These are phyloP conservation scores for Eilema sororculum DNA, from an alignment of 2,888 invertebrate species.

Conservation along the genomic window DNA sequence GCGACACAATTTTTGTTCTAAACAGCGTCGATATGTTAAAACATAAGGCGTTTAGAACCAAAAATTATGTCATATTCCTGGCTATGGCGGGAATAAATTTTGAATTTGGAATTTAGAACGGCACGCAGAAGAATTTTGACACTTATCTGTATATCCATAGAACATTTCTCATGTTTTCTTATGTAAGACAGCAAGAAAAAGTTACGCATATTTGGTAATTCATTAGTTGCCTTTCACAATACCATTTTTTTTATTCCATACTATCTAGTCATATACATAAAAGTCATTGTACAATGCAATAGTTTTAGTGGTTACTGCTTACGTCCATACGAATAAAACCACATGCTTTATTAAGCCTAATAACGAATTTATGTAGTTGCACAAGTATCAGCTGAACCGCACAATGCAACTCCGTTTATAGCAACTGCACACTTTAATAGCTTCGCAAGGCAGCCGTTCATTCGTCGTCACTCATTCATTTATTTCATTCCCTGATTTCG, in stretches of 20 bases:
- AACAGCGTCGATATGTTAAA: not conserved
- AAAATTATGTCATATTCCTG: too few species aligned
- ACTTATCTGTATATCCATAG: too few species aligned
- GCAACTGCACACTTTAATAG: constrained; percentile 32
- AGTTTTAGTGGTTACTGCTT: constrained; percentile 1
- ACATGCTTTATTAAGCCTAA: constrained; percentile 1
- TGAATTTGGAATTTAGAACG: too few species aligned
- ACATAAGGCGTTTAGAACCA: too few species aligned
- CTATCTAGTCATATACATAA: not conserved
- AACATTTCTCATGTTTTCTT: too few species aligned
- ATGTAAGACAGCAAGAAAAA: too few species aligned
- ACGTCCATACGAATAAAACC: not conserved
- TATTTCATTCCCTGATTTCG: not conserved
- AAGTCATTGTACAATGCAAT: not conserved
- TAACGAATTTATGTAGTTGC: not conserved
- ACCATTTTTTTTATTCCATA: not conserved
- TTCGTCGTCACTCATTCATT: constrained; percentile 23
- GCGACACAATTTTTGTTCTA: not conserved
- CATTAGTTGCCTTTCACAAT: too few species aligned
- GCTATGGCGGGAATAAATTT: too few species aligned
- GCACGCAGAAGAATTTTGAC: too few species aligned
- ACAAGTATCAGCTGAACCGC: constrained; percentile 29
- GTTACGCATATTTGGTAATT: too few species aligned
- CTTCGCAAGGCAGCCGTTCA: constrained; percentile 30
- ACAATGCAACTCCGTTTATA: constrained; percentile 33